Conservation (phyloP, 2,113 vertebrate species). For the Siniperca knerii region DNA sequence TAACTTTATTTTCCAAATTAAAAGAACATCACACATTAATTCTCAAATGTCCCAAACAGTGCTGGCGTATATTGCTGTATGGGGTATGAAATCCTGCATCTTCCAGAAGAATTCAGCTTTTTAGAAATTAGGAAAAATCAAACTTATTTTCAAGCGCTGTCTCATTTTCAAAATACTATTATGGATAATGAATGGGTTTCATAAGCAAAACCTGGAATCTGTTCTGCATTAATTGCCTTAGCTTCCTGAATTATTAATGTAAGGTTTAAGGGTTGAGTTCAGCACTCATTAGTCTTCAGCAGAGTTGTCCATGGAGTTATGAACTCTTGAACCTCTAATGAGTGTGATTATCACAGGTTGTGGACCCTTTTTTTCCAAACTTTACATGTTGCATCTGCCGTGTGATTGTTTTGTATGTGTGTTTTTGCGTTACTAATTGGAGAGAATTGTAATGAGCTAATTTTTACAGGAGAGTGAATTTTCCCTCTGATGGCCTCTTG, state of each 20-base stretch:
- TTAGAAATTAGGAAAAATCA: slow-evolving; percentile 9
- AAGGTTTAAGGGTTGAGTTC: slow-evolving; percentile 70
- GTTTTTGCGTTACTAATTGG: slow-evolving; percentile 24
- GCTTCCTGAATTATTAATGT: slow-evolving; percentile 79
- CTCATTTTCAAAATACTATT: slow-evolving; percentile 9
- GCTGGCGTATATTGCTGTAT: background rate
- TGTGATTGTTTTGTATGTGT: slow-evolving; percentile 12
- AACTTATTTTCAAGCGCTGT: slow-evolving; percentile 1
- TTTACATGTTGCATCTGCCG: slow-evolving; percentile 50
- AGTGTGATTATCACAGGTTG: slow-evolving; percentile 66
- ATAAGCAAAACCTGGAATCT: slow-evolving; percentile 61
- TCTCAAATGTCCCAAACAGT: background rate
- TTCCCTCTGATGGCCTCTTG: slow-evolving; percentile 7
- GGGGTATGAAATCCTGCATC: background rate
- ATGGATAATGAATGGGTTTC: slow-evolving; percentile 41
- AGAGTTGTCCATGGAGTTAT: slow-evolving; percentile 56
- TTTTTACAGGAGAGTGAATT: slow-evolving; percentile 29
- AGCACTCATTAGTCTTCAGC: slow-evolving; percentile 76
- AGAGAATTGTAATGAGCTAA: slow-evolving; percentile 59
- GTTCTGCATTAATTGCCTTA: slow-evolving; percentile 63
- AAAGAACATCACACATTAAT: slow-evolving; percentile 8
- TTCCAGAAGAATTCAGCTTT: background rate
- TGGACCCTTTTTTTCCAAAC: slow-evolving; percentile 6
- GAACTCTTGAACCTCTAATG: slow-evolving; percentile 68
- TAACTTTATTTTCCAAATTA: slow-evolving; percentile 35